Conservation (phyloP, 2,888 invertebrate genomes). For the Norana najaformis region DNA sequence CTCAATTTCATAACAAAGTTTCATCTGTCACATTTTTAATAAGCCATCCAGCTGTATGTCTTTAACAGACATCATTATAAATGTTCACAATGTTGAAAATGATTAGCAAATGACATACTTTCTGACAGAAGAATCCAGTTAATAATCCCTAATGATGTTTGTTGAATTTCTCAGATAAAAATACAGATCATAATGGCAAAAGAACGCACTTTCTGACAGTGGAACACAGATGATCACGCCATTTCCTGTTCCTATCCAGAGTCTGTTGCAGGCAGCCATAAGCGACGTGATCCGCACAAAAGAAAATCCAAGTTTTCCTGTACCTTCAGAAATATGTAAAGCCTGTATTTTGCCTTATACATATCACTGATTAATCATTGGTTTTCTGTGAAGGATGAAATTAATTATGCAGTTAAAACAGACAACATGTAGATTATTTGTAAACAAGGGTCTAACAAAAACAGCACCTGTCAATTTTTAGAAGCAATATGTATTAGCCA, state of each 20-base stretch:
- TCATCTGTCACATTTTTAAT: too few species aligned
- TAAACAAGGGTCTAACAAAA: not conserved
- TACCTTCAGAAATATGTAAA: slow-evolving; percentile 69
- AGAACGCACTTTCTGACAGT: slow-evolving; percentile 72
- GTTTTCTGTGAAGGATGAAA: not conserved
- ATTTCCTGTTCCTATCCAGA: slow-evolving; percentile 99
- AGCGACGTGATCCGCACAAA: slow-evolving; percentile 92
- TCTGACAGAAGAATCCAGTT: not conserved
- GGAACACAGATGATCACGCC: slow-evolving; percentile 70
- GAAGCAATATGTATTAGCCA: not conserved
- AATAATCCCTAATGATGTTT: not conserved
- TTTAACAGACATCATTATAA: not conserved
- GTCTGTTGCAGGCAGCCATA: slow-evolving; percentile 81
- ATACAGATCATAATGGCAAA: not conserved
- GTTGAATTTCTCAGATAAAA: not conserved
- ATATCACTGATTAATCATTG: not conserved
- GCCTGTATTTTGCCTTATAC: not conserved
- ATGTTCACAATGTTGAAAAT: not conserved
- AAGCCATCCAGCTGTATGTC: too few species aligned
- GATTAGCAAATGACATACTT: not conserved
- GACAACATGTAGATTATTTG: not conserved
- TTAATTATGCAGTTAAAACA: not conserved
- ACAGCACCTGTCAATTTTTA: not conserved
- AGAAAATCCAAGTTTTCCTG: slow-evolving; percentile 95
- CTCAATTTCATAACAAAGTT: too few species aligned